Evolutionary conservation across 2,797 vertebrate species (phyloP).

Genomic region (Meda fulgida): DNA sequence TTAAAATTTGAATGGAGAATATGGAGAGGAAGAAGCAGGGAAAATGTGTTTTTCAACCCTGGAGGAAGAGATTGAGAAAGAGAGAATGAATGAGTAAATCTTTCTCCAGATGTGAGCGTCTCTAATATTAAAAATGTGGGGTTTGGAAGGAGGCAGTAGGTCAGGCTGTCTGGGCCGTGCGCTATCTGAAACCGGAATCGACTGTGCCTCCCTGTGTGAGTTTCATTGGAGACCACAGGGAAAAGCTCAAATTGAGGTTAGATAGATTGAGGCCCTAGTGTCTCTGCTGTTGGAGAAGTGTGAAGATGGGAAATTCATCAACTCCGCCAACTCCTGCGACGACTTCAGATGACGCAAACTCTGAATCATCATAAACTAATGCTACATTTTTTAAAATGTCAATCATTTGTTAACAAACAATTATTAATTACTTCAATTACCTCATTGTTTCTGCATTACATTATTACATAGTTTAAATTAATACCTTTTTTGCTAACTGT

Average conservation of each 20-base stretch:
- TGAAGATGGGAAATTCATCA: not conserved
- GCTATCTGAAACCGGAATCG: constrained; percentile 51
- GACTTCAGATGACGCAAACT: too few species aligned
- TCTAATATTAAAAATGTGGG: too few species aligned
- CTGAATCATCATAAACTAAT: too few species aligned
- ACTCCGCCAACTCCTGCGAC: too few species aligned
- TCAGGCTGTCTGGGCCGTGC: constrained; percentile 22
- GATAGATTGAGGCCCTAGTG: not conserved
- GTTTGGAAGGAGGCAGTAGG: constrained; percentile 23
- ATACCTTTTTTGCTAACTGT: too few species aligned
- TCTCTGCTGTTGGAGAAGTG: constrained; percentile 16
- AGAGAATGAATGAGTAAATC: constrained; percentile 52
- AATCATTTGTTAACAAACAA: too few species aligned
- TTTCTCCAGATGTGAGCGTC: constrained; percentile 64
- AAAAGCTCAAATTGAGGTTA: constrained; percentile 36
- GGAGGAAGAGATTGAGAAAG: constrained; percentile 26
- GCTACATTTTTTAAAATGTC: too few species aligned
- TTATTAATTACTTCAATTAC: too few species aligned
- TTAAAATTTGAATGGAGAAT: constrained; percentile 50
- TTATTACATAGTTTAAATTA: too few species aligned
- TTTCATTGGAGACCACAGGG: constrained; percentile 34
- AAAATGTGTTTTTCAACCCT: constrained; percentile 50
- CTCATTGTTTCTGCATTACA: too few species aligned
- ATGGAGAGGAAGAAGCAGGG: constrained; percentile 33
- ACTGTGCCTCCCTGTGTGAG: constrained; percentile 45